Percentiles rank a stretch among this genome's conserved stretches.
These are phyloP conservation scores for Pitta sordida DNA, from an alignment of 2,113 vertebrate species.

Conservation along the genomic window DNA sequence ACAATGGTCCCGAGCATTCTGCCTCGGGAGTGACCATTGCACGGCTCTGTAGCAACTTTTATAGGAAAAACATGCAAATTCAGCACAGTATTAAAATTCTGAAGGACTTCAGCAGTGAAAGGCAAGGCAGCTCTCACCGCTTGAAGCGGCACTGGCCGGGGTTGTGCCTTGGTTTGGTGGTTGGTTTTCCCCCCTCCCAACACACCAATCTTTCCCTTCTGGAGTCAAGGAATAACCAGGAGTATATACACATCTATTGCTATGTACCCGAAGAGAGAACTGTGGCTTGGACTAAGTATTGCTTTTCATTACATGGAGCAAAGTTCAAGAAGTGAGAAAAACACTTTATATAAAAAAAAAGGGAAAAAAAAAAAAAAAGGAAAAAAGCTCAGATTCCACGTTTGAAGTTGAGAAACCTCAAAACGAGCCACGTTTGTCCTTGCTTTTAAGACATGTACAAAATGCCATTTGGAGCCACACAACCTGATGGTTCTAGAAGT, in stretches of 20 bases:
- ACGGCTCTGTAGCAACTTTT: slow-evolving; percentile 16
- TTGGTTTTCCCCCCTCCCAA: not conserved
- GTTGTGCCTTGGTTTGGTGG: not conserved
- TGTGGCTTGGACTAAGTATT: slow-evolving; percentile 74
- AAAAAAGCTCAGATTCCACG: slow-evolving; percentile 63
- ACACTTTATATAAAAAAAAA: not conserved
- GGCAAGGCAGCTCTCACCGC: not conserved
- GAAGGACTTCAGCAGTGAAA: not conserved
- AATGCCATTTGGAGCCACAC: slow-evolving; percentile 82
- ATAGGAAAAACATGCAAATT: slow-evolving; percentile 42
- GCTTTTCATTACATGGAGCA: slow-evolving; percentile 71
- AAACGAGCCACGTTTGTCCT: slow-evolving; percentile 68
- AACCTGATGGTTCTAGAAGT: slow-evolving; percentile 95
- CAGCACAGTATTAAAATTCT: not conserved
- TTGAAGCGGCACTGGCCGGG: not conserved
- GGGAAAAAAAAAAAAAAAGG: not conserved
- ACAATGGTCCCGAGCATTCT: slow-evolving; percentile 31
- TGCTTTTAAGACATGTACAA: slow-evolving; percentile 72
- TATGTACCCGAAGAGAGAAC: slow-evolving; percentile 70
- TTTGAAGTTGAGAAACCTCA: slow-evolving; percentile 74
- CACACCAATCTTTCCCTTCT: slow-evolving; percentile 21
- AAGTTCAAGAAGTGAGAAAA: slow-evolving; percentile 53
- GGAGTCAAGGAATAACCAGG: slow-evolving; percentile 38
- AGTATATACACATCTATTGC: slow-evolving; percentile 73
- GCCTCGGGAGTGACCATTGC: slow-evolving; percentile 29